These are phyloP conservation scores for Piprites chloris DNA, from an alignment of 2,113 vertebrate genomes.

Conservation along the genomic window DNA sequence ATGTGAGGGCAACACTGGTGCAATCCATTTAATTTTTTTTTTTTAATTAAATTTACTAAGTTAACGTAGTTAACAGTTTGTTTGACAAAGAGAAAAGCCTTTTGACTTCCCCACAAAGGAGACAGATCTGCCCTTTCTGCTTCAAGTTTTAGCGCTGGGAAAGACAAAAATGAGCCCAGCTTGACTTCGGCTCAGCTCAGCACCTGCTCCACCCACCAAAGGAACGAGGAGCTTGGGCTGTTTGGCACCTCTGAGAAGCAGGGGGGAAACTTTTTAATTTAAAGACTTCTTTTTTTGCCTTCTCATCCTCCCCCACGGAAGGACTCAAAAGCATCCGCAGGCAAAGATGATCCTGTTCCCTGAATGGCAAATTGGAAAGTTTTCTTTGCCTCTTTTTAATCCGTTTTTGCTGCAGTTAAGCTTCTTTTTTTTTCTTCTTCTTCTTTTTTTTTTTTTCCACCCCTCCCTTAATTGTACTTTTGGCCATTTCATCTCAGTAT, in stretches of 20 bases:
- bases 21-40: background rate
- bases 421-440: background rate
- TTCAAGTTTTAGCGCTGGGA: background rate
- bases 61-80: background rate
- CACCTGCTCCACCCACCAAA: slow-evolving; percentile 58
- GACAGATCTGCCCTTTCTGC: slow-evolving; percentile 2
- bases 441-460: background rate
- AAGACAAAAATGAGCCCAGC: slow-evolving; percentile 63
- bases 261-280: slow-evolving; percentile 62
- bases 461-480: slow-evolving; percentile 18
- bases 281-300: slow-evolving; percentile 41
- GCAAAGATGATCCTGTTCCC: slow-evolving; percentile 16
- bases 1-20: background rate
- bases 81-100: background rate
- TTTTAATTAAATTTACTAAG: background rate
- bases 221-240: slow-evolving; percentile 38
- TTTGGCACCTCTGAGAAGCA: slow-evolving; percentile 57
- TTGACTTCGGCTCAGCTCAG: slow-evolving; percentile 55
- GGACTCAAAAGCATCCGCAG: slow-evolving; percentile 50
- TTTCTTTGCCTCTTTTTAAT: slow-evolving; percentile 29
- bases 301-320: slow-evolving; percentile 46
- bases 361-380: slow-evolving; percentile 52
- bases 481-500: background rate
- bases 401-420: slow-evolving; percentile 13
- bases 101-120: slow-evolving; percentile 26